Percentiles rank a stretch among this genome's conserved stretches.
Evolutionary conservation across 2,888 invertebrate species (phyloP).

Genomic region (Xestobium rufovillosum): DNA sequence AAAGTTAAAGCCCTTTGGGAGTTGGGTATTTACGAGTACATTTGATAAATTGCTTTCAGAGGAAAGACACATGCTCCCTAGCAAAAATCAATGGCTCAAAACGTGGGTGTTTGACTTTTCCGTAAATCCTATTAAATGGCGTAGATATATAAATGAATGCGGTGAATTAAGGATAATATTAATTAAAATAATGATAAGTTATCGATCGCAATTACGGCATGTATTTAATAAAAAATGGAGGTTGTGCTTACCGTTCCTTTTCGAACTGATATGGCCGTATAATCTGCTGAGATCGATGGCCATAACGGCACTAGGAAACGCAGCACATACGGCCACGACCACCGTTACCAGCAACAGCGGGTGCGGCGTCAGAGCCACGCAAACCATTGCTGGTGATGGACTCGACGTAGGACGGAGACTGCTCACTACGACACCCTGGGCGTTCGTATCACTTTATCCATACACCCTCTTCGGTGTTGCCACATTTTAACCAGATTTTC

Average conservation of each 20-base stretch:
- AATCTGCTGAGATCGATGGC: constrained; percentile 75
- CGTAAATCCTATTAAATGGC: too few species aligned
- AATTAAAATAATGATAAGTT: too few species aligned
- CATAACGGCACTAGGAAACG: constrained; percentile 57
- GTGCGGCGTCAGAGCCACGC: constrained; percentile 40
- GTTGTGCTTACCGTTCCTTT: constrained; percentile 66
- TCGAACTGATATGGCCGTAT: constrained; percentile 67
- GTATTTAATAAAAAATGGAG: constrained; percentile 22
- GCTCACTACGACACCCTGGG: constrained; percentile 34
- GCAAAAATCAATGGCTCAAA: too few species aligned
- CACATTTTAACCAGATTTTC: not conserved
- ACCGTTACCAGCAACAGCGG: constrained; percentile 43
- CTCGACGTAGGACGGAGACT: constrained; percentile 34
- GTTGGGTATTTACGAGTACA: too few species aligned
- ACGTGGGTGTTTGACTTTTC: too few species aligned
- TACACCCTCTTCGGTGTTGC: constrained; percentile 7
- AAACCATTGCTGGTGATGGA: constrained; percentile 40
- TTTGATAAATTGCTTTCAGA: too few species aligned
- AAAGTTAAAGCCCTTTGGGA: too few species aligned
- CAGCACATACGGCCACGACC: constrained; percentile 55
- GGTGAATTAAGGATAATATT: too few species aligned
- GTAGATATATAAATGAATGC: too few species aligned
- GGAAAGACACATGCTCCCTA: too few species aligned
- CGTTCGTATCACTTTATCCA: constrained; percentile 18
- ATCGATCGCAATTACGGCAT: constrained; percentile 32